phyloP scores from a whole-genome alignment of 2,888 invertebrate species.

The Notocelia uddmanniana region DNA sequence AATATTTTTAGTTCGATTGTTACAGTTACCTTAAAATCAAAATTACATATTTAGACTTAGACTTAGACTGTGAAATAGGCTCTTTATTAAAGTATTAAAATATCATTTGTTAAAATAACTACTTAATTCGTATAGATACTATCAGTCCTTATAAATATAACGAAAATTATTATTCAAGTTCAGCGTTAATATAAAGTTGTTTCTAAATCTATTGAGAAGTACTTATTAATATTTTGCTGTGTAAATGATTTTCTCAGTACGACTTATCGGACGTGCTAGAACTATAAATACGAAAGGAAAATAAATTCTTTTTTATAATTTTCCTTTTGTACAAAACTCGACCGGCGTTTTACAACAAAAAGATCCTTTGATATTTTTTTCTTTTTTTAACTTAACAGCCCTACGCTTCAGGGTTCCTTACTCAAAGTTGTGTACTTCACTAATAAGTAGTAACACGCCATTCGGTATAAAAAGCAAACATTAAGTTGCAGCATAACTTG shows the following conservation, averaged over 20 bases:
- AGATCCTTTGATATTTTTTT: constrained; percentile 41
- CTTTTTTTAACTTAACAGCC: constrained; percentile 30
- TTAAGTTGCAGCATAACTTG: too few species aligned
- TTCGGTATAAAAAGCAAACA: too few species aligned
- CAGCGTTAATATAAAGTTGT: not conserved
- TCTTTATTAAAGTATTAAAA: too few species aligned
- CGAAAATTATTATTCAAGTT: too few species aligned
- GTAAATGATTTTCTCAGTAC: constrained; percentile 24
- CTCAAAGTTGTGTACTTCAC: not conserved
- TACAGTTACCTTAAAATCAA: too few species aligned
- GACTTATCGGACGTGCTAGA: constrained; percentile 36
- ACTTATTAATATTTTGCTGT: not conserved
- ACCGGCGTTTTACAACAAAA: constrained; percentile 27
- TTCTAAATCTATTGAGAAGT: not conserved
- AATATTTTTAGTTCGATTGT: too few species aligned
- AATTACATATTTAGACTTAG: too few species aligned
- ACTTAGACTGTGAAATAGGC: too few species aligned
- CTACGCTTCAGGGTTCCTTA: constrained; percentile 26
- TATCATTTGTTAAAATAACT: too few species aligned
- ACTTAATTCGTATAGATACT: too few species aligned
- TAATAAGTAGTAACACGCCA: not conserved
- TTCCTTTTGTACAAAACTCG: constrained; percentile 35
- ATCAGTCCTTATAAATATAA: too few species aligned
- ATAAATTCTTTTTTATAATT: constrained; percentile 28
- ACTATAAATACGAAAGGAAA: constrained; percentile 34